Percentiles rank a stretch among this genome's conserved stretches.
Conservation (phyloP, 2,113 vertebrate species). For the Macaca fascicularis region DNA sequence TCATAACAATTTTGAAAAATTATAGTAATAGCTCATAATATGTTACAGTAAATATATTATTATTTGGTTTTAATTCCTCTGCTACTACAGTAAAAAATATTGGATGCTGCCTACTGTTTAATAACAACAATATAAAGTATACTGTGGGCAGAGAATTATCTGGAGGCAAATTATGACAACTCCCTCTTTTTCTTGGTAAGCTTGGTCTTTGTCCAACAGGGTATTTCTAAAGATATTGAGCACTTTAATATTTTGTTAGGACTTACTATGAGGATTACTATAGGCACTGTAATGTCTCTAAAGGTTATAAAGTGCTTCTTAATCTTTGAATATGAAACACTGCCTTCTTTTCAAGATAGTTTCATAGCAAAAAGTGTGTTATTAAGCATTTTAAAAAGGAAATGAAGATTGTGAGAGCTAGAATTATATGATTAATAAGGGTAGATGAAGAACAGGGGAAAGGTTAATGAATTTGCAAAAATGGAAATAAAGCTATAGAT, state of each 20-base stretch:
- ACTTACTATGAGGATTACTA: constrained; percentile 12
- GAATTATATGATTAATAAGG: not conserved
- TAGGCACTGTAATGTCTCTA: not conserved
- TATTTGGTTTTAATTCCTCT: constrained; percentile 27
- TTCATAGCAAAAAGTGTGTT: not conserved
- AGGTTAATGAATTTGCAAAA: not conserved
- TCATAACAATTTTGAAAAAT: not conserved
- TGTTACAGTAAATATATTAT: not conserved
- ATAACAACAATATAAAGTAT: constrained; percentile 3
- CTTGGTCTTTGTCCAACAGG: not conserved
- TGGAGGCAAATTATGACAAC: not conserved
- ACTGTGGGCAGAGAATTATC: not conserved
- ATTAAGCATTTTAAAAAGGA: not conserved
- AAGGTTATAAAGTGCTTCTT: constrained; percentile 16
- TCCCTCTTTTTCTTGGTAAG: not conserved
- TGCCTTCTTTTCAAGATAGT: constrained; percentile 5
- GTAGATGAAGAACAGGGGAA: not conserved
- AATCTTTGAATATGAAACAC: constrained; percentile 1
- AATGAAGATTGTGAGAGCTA: not conserved
- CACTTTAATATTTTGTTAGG: constrained; percentile 15
- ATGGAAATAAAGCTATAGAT: not conserved
- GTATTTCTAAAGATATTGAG: not conserved
- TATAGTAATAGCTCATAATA: constrained; percentile 8
- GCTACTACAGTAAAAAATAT: not conserved
- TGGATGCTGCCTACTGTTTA: not conserved